phyloP scores from a whole-genome alignment of 2,113 vertebrate genomes.

The Cephalopholis sonnerati region DNA sequence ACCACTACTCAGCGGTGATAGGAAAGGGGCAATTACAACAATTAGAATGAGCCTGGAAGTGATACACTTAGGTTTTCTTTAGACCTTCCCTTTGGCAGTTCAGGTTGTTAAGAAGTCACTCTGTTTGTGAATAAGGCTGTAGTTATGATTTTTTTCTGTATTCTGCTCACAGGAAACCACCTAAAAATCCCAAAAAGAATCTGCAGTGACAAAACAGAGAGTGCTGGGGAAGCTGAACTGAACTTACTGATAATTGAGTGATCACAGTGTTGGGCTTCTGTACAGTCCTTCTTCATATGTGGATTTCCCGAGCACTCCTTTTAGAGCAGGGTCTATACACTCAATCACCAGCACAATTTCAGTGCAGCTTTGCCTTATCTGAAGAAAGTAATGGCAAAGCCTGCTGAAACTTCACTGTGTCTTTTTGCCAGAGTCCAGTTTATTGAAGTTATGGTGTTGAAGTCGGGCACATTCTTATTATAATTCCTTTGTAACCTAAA shows the following conservation, averaged over 20 bases:
- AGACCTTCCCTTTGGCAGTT: constrained; percentile 29
- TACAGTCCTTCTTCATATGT: not conserved
- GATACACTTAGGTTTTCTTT: constrained; percentile 27
- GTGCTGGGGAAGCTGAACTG: constrained; percentile 4
- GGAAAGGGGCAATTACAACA: constrained; percentile 39
- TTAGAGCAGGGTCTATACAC: not conserved
- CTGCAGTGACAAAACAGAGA: not conserved
- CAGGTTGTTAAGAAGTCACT: constrained; percentile 15
- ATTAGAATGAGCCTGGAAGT: constrained; percentile 25
- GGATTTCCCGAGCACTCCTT: constrained; percentile 3
- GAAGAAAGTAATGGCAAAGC: not conserved
- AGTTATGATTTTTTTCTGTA: constrained; percentile 3
- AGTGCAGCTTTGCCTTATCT: constrained; percentile 10
- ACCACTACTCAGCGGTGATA: constrained; percentile 12
- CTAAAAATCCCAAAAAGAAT: not conserved
- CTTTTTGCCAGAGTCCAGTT: no score
- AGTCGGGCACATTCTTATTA: not conserved
- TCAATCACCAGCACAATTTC: constrained; percentile 12
- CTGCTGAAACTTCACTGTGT: not conserved
- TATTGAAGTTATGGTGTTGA: not conserved
- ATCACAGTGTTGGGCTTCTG: constrained; percentile 7
- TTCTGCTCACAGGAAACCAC: constrained; percentile 17
- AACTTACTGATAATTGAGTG: constrained; percentile 17
- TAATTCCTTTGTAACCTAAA: not conserved
- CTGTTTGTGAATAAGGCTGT: constrained; percentile 12